Conservation (phyloP, 2,888 invertebrate species). For the Leucania comma region DNA sequence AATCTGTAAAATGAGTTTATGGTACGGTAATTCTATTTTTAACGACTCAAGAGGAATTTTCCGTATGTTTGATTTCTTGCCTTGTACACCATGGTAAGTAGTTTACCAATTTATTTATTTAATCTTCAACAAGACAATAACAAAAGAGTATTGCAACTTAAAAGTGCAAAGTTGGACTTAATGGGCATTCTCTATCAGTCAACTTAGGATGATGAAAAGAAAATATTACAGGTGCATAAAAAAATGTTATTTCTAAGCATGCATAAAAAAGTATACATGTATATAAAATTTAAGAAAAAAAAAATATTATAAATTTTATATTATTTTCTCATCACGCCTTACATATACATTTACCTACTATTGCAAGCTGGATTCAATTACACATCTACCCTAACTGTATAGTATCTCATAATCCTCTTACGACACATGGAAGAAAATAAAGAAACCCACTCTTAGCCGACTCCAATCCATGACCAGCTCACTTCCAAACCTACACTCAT, state of each 20-base stretch:
- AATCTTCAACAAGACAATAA: too few relatives aligned
- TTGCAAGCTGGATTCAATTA: not conserved
- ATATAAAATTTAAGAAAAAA: too few relatives aligned
- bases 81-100: not conserved
- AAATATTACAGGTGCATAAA: too few relatives aligned
- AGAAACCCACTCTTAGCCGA: not conserved
- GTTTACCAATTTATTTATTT: not conserved
- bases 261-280: not conserved
- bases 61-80: slow-evolving; percentile 27
- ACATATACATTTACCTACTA: not conserved
- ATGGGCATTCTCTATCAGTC: too few relatives aligned
- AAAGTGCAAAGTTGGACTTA: too few relatives aligned
- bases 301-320: too few relatives aligned
- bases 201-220: too few relatives aligned
- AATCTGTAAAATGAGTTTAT: slow-evolving; percentile 51
- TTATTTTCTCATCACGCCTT: not conserved
- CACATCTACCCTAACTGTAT: not conserved
- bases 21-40: slow-evolving; percentile 34
- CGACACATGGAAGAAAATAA: slow-evolving; percentile 5
- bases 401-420: slow-evolving; percentile 28
- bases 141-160: too few relatives aligned
- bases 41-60: slow-evolving; percentile 20
- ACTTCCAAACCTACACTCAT: not conserved
- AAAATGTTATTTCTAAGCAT: too few relatives aligned
- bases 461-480: not conserved